Evolutionary conservation across 2,888 invertebrate species (phyloP).

Genomic region (Phyllotreta striolata): DNA sequence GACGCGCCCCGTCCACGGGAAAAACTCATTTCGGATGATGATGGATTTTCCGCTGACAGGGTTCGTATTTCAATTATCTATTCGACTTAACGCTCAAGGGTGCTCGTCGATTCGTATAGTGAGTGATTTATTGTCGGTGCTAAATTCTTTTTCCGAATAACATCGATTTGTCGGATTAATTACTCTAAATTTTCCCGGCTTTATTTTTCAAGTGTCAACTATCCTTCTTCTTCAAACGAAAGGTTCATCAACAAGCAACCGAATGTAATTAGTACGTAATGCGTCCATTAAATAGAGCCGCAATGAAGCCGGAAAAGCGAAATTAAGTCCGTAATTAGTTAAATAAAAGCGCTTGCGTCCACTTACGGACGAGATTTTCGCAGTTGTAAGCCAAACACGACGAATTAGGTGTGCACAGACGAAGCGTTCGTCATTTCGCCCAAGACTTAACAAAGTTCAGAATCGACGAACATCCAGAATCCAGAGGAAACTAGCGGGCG

Average conservation of each 20-base stretch:
- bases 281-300: background rate
- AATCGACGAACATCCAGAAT: too few relatives aligned
- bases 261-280: too few relatives aligned
- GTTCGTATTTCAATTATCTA: constrained; percentile 10
- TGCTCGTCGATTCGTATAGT: too few relatives aligned
- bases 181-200: too few relatives aligned
- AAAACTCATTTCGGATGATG: constrained; percentile 30
- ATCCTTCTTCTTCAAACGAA: too few relatives aligned
- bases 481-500: too few relatives aligned
- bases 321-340: constrained; percentile 16
- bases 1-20: constrained; percentile 11
- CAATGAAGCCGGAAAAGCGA: constrained; percentile 5
- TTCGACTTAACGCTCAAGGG: too few relatives aligned
- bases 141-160: too few relatives aligned
- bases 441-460: background rate
- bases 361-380: background rate
- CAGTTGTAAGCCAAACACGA: constrained; percentile 16
- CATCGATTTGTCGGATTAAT: too few relatives aligned
- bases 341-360: constrained; percentile 12
- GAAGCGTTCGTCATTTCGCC: background rate
- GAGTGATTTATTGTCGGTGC: too few relatives aligned
- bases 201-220: too few relatives aligned
- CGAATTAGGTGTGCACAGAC: constrained; percentile 2
- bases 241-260: too few relatives aligned
- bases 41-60: constrained; percentile 30